phyloP scores from a whole-genome alignment of 2,113 vertebrate genomes.

The Microcebus griseorufus region DNA sequence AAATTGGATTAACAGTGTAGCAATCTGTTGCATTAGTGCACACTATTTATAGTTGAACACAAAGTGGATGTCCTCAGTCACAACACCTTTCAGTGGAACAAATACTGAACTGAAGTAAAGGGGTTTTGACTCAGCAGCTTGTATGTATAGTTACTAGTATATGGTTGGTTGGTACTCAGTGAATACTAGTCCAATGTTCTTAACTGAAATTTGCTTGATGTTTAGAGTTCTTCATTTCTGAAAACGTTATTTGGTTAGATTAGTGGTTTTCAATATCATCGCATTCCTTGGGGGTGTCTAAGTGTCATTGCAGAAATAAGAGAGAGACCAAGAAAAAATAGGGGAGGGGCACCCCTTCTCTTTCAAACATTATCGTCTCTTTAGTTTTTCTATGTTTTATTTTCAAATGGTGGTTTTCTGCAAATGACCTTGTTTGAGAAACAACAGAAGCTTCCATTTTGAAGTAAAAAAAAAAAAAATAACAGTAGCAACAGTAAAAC shows the following conservation, averaged over 20 bases:
- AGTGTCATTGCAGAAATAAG: not conserved
- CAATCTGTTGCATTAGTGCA: not conserved
- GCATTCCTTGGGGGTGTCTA: not conserved
- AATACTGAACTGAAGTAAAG: not conserved
- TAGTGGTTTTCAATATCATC: not conserved
- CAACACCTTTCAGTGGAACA: not conserved
- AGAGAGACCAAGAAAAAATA: not conserved
- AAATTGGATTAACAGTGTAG: not conserved
- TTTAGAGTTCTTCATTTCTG: not conserved
- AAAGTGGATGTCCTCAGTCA: slow-evolving; percentile 13
- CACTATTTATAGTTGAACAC: slow-evolving; percentile 23
- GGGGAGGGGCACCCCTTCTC: not conserved
- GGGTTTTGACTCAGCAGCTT: not conserved
- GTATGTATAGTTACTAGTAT: not conserved
- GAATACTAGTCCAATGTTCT: not conserved
- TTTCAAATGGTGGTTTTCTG: not conserved
- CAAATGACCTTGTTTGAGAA: not conserved
- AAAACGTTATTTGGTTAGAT: not conserved
- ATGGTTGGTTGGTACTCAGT: not conserved
- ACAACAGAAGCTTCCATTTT: not conserved
- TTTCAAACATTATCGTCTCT: not conserved
- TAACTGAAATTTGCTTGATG: not conserved
- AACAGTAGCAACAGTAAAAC: not conserved
- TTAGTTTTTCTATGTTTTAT: not conserved
- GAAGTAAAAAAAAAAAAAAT: not conserved